Conservation (phyloP, 2,888 invertebrate species). For the Drosophila robusta region DNA sequence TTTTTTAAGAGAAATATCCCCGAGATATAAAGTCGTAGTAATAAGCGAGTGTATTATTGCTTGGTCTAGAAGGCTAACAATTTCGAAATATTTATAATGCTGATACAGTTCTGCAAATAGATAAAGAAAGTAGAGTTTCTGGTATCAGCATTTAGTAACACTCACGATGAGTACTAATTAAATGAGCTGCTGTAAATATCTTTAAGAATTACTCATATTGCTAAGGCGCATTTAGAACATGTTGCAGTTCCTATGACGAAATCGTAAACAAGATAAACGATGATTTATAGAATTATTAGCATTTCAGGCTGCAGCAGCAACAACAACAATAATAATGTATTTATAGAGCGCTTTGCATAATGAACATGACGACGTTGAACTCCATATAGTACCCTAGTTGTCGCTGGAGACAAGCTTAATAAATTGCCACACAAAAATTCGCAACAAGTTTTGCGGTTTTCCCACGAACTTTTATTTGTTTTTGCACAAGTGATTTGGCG, state of each 20-base stretch:
- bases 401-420: conserved; percentile 14
- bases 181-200: not conserved
- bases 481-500: conserved; percentile 55
- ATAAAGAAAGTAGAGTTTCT: not conserved
- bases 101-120: not conserved
- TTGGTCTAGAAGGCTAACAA: too few species aligned
- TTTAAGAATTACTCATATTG: conserved; percentile 14
- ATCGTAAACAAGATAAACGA: conserved; percentile 42
- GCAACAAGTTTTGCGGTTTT: conserved; percentile 56
- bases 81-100: too few species aligned
- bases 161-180: not conserved
- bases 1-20: too few species aligned
- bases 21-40: too few species aligned
- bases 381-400: conserved; percentile 15
- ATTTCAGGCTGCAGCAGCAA: conserved; percentile 8
- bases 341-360: conserved; percentile 51
- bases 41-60: too few species aligned
- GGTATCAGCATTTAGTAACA: not conserved
- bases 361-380: conserved; percentile 29
- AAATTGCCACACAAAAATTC: conserved; percentile 40
- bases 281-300: conserved; percentile 38
- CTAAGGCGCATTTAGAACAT: conserved; percentile 52
- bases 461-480: conserved; percentile 55
- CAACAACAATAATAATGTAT: conserved; percentile 9
- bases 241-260: conserved; percentile 26